Evolutionary conservation across 2,113 vertebrate genomes (phyloP), one percentile per base, ranked within the genome.

Genomic region (Leptobrachium leishanense): DNA sequence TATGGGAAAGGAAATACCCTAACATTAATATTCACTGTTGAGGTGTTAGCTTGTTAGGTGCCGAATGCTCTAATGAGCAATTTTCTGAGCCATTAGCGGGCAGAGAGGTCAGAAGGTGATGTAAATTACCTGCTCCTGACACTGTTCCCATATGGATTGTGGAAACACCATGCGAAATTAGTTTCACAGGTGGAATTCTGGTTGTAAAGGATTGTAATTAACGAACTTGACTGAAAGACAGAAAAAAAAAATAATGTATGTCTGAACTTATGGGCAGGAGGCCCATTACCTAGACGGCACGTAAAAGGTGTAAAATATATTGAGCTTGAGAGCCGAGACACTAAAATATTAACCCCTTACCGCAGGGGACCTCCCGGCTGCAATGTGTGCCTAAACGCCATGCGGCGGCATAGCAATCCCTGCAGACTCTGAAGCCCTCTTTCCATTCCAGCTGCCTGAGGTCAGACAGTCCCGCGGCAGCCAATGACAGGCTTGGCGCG

Each of bases 31-130:
- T 70, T 46, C 62, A 55, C n/a, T 11, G 55, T 69, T 63, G 42
- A 46, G 76, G 76, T 70, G 67, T 13, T 63, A 46, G 68, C 67
- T 63, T 77, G 67, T 77, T 77, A 77, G 75, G 40, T 70, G 57
- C 55, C 44, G 15, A 69, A 77, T 62, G 67, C 67, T 69, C 67
- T 77, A 77, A 77, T 77, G 76, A 77, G 67, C 76, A 69, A 77
- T 77, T 70, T 77, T 77, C 76, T 40, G 54, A 62, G 63, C 67
- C 76, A 77, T 77, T 77, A 70, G 54, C 71, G 68, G 68, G 43
- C 76, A 78, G 76, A 40, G 44, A 44, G 76, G 76, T 78, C 76
- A 71, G 10, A 64, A 40, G 55, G 68, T 63, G 43, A 71, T 78
- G 68, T 71, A 64, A 64, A 54, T 63, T 68, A 68, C 66, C 50